Evolutionary conservation across 2,888 invertebrate genomes (phyloP), one percentile per base, ranked within the genome.

Genomic region (Exephanes ischioxanthus): DNA sequence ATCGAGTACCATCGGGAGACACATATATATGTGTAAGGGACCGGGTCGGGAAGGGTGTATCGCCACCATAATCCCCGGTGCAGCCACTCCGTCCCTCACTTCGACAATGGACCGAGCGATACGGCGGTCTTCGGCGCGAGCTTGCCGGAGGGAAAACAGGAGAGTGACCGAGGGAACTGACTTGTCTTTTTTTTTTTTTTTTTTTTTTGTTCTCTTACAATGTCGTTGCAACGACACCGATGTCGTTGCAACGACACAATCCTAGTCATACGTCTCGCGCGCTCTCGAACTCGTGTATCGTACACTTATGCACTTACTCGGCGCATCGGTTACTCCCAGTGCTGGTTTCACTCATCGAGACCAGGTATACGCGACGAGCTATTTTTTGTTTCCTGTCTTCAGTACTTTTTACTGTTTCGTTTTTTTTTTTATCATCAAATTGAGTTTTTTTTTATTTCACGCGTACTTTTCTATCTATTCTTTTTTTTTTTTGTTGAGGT

Each of bases 101-200:
- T 51, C 78, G 70, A 84, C 80, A 83, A 75, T 85, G 85, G 67
- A 77, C 61, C 75, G 68, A 83, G 61, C 72, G 61, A 22, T 22
- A 58, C 48, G 51, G 73, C 55, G 37, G 19, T 41, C 19, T 19
- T 7, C 19, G 22, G 19, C 19, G 16, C 37, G 11, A 45, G 41
- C 16, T n/a, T 22, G 11, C 16, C 2, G 2, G 51, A 30, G 7
- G 67, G 51, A 37, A 68, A 1, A 55, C 6, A 55, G 9, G 48
- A 1, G 16, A 72, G 53, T 33, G 37, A 73, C 19, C 41, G 67
- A 67, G 19, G 19, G 41, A 19, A 19, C 41, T 26, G 37, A 14
- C 22, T 4, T 9, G 3, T 3, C 19, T 19, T 33, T 55, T 16
- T 2, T 67, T 9, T 53, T 26, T 19, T 41, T 14, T 19, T 67